Evolutionary conservation across 2,113 vertebrate species (phyloP).

Genomic region (Andinoacara biseriatus): DNA sequence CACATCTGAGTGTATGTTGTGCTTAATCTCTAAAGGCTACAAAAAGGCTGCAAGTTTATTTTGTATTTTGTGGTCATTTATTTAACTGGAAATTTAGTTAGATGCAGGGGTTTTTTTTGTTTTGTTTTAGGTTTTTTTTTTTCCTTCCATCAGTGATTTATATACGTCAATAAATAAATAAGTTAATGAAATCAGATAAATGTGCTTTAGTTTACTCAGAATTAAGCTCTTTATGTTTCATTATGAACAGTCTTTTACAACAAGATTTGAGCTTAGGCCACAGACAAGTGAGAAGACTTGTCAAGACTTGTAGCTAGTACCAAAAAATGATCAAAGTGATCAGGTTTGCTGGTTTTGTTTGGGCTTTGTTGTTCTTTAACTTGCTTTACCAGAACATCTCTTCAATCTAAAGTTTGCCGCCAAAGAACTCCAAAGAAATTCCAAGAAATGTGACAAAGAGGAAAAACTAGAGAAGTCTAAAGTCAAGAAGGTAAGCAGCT

Average conservation of each 20-base stretch:
- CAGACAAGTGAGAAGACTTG: background rate
- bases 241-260: background rate
- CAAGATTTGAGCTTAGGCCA: background rate
- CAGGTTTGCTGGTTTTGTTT: background rate
- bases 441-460: slow-evolving; percentile 95
- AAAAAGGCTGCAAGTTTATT: background rate
- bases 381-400: slow-evolving; percentile 82
- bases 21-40: background rate
- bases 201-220: background rate
- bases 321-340: too few relatives aligned
- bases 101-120: too few relatives aligned
- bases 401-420: slow-evolving; percentile 94
- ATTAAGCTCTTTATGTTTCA: background rate
- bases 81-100: background rate
- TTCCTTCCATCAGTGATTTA: background rate
- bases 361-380: slow-evolving; percentile 70
- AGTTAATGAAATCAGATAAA: background rate
- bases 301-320: too few relatives aligned
- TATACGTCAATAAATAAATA: background rate
- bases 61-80: background rate
- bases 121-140: background rate
- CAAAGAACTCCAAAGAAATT: slow-evolving; percentile 90
- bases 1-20: background rate
- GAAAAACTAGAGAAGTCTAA: slow-evolving; percentile 91
- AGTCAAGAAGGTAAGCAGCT: slow-evolving; percentile 89